Conservation (phyloP, 2,113 vertebrate species). For the Passer montanus region DNA sequence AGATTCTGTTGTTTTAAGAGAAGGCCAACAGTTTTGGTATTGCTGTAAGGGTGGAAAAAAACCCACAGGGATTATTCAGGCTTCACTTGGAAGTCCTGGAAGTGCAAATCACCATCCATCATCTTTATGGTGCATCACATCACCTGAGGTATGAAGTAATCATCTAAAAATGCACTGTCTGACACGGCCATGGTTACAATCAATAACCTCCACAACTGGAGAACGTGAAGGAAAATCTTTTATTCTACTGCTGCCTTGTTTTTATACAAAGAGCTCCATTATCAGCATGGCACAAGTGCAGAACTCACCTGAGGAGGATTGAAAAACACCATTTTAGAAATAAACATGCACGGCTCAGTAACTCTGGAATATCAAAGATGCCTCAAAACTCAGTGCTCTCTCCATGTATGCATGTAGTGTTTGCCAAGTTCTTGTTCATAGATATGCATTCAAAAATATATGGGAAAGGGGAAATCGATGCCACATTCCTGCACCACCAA, state of each 20-base stretch:
- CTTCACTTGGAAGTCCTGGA: conserved; percentile 29
- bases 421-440: neutral
- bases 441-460: accelerated
- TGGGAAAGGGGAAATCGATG: neutral
- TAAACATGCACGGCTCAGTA: neutral
- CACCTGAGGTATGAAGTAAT: conserved; percentile 66
- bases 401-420: accelerated
- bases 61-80: neutral
- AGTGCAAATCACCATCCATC: conserved; percentile 42
- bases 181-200: neutral
- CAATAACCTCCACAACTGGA: neutral
- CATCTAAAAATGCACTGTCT: conserved; percentile 56
- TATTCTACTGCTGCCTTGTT: neutral
- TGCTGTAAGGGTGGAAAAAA: neutral
- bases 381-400: neutral
- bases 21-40: neutral
- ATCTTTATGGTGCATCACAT: conserved; percentile 35
- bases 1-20: neutral
- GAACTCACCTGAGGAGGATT: neutral
- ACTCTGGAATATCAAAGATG: neutral
- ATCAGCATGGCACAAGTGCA: neutral
- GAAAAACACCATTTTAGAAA: neutral
- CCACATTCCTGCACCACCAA: neutral
- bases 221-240: conserved; percentile 25
- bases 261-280: neutral